These are phyloP conservation scores for Sphaeridia pumilis DNA, from an alignment of 2,888 invertebrate species.

Conservation along the genomic window DNA sequence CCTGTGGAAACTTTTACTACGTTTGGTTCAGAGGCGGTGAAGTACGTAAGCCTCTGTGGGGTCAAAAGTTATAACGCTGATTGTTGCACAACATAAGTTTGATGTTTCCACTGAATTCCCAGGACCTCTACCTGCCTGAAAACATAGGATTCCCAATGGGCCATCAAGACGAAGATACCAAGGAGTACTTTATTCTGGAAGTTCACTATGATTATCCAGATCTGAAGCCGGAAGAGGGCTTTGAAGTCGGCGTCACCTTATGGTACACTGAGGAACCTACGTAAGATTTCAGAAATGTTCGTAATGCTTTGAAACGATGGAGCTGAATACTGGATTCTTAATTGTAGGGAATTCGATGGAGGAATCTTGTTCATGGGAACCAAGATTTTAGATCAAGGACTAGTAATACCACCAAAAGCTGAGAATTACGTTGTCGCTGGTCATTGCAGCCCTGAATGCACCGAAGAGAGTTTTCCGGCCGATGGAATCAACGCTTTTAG, in stretches of 20 bases:
- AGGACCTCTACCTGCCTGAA: not conserved
- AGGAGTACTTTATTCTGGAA: conserved; percentile 7
- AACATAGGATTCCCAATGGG: conserved; percentile 3
- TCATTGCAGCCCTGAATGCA: conserved; percentile 69
- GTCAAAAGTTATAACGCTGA: not conserved
- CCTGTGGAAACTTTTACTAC: conserved; percentile 1
- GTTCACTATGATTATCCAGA: conserved; percentile 11
- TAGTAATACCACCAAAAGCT: conserved; percentile 71
- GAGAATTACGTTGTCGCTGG: conserved; percentile 65
- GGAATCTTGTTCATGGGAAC: conserved; percentile 68
- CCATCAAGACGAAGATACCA: not conserved
- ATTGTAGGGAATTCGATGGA: no score
- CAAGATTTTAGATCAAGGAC: conserved; percentile 57
- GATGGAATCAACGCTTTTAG: conserved; percentile 67
- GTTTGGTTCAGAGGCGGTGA: conserved; percentile 4
- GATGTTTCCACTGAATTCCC: no score
- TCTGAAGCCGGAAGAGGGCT: not conserved
- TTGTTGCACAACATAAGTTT: no score
- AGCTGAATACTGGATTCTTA: no score
- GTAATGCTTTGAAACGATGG: no score
- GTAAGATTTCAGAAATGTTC: no score
- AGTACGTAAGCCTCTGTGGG: not conserved
- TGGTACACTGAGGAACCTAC: not conserved
- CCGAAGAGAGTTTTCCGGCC: conserved; percentile 37
- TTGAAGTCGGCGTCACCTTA: conserved; percentile 1